Evolutionary conservation across 1,140 invertebrate genomes (phyloP), one percentile per base, ranked within the genome.

Genomic region (Drosophila serrata): DNA sequence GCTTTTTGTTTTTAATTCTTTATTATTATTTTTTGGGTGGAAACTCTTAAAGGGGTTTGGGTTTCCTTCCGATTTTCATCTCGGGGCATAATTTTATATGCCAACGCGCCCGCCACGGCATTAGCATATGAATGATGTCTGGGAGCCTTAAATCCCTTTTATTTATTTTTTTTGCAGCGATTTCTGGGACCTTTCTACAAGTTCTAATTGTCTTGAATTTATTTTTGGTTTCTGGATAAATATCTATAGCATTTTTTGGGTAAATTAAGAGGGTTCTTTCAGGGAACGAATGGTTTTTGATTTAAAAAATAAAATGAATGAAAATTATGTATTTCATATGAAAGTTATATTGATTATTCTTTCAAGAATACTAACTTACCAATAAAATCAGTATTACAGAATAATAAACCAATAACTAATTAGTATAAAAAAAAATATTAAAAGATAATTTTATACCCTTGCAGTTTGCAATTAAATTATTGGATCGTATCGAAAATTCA

Each of bases 61-160:
- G 22, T 31, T n/a, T 62, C n/a, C 24, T 31, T 22, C 35, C 43
- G 33, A 42, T 65, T 55, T n/a, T 22, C 35, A 42, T 58, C 37
- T 58, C 29, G 22, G 22, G 24, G 72, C 74, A 78, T 78, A 51
- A 85, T 84, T 84, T 80, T 75, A 72, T 85, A 70, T 70, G 82
- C 74, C 45, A 68, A 64, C 64, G 60, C 61, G 70, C 57, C 46
- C 33, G 39, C 12, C 40, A 37, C 33, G 5, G 19, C 59, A 84
- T 84, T 86, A 81, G 78, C 81, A 84, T 81, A 81, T 81, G 77
- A 45, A 74, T 75, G 62, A 75, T 61, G 58, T 46, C 59, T 60
- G 48, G 40, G n/a, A n/a, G 22, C 19, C 57, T 35, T 17, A 17
- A 35, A 9, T n/a, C 39, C 8, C 9, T 22, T 33, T 27, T 27